Conservation (phyloP, 2,113 vertebrate species). For the Antigone vipio region DNA sequence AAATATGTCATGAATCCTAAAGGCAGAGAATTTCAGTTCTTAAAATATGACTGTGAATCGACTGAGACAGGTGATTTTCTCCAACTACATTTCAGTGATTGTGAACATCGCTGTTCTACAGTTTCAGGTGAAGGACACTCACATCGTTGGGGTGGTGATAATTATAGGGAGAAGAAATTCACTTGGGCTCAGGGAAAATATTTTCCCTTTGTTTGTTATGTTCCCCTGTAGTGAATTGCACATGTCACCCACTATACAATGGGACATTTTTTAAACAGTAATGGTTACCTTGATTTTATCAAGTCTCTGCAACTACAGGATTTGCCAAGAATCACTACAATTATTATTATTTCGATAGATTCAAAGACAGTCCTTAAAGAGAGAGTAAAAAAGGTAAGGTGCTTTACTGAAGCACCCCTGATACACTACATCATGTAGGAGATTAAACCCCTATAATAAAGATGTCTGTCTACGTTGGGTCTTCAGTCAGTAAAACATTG, state of each 20-base stretch:
- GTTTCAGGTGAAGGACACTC: neutral
- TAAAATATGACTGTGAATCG: neutral
- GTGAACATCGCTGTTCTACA: neutral
- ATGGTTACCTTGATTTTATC: neutral
- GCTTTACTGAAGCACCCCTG: neutral
- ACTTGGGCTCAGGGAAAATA: neutral
- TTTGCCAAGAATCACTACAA: neutral
- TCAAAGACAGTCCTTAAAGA: neutral
- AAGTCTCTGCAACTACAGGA: neutral
- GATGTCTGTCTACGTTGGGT: neutral
- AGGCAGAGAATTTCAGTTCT: neutral
- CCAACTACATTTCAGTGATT: neutral
- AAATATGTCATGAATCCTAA: neutral
- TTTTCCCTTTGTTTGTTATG: neutral
- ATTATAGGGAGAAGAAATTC: neutral
- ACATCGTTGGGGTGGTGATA: neutral
- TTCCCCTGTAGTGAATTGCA: neutral
- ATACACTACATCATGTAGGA: accelerated
- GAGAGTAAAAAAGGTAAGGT: neutral
- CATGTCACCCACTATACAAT: neutral
- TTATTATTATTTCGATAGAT: neutral
- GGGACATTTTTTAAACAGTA: neutral
- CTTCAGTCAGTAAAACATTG: neutral
- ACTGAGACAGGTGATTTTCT: neutral
- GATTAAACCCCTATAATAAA: neutral